Conservation (phyloP, 1,140 invertebrate species). For the Drosophila tropicalis region DNA sequence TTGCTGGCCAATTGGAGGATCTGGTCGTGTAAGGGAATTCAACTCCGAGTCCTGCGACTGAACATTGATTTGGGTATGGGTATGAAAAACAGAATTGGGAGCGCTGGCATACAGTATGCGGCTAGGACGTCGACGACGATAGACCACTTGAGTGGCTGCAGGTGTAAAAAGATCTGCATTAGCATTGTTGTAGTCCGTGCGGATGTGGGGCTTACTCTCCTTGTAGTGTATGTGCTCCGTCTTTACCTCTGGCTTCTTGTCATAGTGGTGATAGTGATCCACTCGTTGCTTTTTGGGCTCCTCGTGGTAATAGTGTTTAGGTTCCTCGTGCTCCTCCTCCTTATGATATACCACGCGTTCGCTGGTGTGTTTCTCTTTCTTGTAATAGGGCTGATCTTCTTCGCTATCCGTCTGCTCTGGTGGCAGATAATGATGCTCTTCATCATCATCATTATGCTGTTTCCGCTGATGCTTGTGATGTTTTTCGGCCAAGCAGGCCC, state of each 20-base stretch:
- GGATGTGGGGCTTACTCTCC: constrained; percentile 38
- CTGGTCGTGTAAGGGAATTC: constrained; percentile 50
- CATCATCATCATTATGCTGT: constrained; percentile 54
- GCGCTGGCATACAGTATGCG: constrained; percentile 66
- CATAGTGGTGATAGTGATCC: constrained; percentile 71
- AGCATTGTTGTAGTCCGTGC: constrained; percentile 37
- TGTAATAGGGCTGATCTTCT: constrained; percentile 46
- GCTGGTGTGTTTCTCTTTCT: constrained; percentile 67
- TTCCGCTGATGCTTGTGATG: constrained; percentile 52
- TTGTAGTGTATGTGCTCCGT: constrained; percentile 70
- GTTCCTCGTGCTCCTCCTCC: constrained; percentile 46
- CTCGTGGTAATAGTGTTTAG: constrained; percentile 38
- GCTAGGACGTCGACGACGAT: constrained; percentile 49
- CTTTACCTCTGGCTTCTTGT: constrained; percentile 66
- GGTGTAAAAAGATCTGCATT: constrained; percentile 43
- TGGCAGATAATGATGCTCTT: constrained; percentile 61
- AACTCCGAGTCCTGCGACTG: constrained; percentile 71
- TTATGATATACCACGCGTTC: constrained; percentile 66
- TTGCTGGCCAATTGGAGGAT: constrained; percentile 23
- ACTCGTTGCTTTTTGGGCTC: constrained; percentile 59
- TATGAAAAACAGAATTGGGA: constrained; percentile 74
- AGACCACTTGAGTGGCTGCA: constrained; percentile 51
- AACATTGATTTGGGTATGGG: constrained; percentile 72
- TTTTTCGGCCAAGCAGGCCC: constrained; percentile 56
- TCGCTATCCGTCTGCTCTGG: constrained; percentile 32